Evolutionary conservation across 2,888 invertebrate genomes (phyloP).

Genomic region (Tetranychus truncatus): DNA sequence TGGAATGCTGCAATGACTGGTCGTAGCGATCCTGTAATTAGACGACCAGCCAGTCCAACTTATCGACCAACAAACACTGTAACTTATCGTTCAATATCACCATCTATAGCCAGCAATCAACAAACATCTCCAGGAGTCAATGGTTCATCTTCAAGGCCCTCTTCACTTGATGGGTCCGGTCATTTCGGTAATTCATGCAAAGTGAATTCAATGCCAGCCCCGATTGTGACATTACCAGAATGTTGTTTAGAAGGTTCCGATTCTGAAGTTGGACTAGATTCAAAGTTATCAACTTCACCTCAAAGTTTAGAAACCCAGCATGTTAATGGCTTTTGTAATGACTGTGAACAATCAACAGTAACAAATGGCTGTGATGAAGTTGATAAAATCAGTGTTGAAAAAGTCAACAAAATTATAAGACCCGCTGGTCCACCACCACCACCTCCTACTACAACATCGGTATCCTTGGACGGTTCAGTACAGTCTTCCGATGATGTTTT

Average conservation of each 20-base stretch:
- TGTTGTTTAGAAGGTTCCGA: not conserved
- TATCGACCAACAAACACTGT: not conserved
- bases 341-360: not conserved
- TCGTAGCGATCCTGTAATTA: not conserved
- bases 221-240: conserved; percentile 4
- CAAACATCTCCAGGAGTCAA: not conserved
- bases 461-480: not conserved
- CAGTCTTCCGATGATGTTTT: not conserved
- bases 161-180: not conserved
- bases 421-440: not conserved
- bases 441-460: not conserved
- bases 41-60: not conserved
- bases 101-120: not conserved
- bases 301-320: not conserved
- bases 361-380: not conserved
- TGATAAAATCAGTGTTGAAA: not conserved
- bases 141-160: not conserved
- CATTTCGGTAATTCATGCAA: not conserved
- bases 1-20: conserved; percentile 1
- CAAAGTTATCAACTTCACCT: not conserved
- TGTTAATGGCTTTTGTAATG: not conserved
- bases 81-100: not conserved
- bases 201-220: conserved; percentile 8
- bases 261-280: not conserved
- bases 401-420: not conserved